Percentiles rank a stretch among this genome's conserved stretches.
phyloP scores from a whole-genome alignment of 2,888 invertebrate species.

The Lasioglossum zephyrum region DNA sequence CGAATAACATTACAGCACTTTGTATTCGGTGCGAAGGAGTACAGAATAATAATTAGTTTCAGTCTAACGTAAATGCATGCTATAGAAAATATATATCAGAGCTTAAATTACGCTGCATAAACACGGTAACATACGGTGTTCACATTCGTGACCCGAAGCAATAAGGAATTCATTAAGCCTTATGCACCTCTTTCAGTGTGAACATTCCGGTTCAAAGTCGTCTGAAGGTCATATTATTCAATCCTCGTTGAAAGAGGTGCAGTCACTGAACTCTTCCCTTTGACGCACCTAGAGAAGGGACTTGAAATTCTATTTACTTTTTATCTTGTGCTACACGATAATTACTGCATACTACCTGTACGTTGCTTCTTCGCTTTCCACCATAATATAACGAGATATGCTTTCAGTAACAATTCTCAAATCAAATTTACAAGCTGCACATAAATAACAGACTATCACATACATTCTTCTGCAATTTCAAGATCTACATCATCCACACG shows the following conservation, averaged over 20 bases:
- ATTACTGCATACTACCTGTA: not conserved
- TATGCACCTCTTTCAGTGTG: conserved; percentile 5
- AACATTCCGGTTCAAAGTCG: conserved; percentile 12
- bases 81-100: not conserved
- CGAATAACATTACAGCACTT: not conserved
- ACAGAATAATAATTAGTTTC: not conserved
- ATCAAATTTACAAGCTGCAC: not conserved
- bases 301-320: not conserved
- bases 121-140: not conserved
- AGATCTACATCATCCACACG: not conserved
- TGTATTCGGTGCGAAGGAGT: not conserved
- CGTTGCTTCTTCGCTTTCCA: not conserved
- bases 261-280: not conserved
- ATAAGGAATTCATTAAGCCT: conserved; percentile 7
- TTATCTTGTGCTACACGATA: not conserved
- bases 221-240: conserved; percentile 6
- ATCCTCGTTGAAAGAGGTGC: conserved; percentile 8
- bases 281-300: not conserved
- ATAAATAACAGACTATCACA: not conserved
- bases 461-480: not conserved
- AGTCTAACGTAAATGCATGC: not conserved
- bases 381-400: not conserved
- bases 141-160: conserved; percentile 9
- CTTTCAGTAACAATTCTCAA: not conserved
- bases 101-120: not conserved